Evolutionary conservation across 1,140 invertebrate genomes (phyloP).

Genomic region (Helicoverpa armigera): DNA sequence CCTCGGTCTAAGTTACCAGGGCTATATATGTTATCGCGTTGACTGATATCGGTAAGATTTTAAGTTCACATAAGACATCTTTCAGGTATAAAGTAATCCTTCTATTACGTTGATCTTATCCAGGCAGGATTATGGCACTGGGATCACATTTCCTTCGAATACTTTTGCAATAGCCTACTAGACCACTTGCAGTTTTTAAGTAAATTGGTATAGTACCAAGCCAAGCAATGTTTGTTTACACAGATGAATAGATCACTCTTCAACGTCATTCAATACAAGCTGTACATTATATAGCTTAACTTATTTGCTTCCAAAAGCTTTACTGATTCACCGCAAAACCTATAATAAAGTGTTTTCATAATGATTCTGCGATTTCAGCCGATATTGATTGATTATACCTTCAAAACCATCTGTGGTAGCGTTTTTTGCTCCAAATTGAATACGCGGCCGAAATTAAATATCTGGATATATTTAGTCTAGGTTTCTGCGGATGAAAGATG

Average conservation of each 20-base stretch:
- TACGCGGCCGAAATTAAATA: constrained; percentile 35
- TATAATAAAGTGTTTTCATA: constrained; percentile 46
- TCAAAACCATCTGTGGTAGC: constrained; percentile 46
- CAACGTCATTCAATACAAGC: not conserved
- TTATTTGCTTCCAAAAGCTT: constrained; percentile 14
- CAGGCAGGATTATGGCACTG: no score
- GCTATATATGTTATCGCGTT: no score
- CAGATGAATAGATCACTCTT: no score
- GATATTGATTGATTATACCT: constrained; percentile 51
- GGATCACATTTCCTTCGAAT: no score
- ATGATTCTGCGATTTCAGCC: constrained; percentile 47
- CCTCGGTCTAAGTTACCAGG: no score
- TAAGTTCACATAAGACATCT: no score
- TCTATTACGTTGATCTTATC: no score
- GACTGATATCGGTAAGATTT: no score
- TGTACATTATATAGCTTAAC: not conserved
- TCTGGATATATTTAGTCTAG: constrained; percentile 46
- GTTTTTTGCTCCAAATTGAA: constrained; percentile 45
- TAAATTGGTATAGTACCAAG: no score
- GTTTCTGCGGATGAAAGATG: constrained; percentile 22
- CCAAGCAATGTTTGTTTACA: not conserved
- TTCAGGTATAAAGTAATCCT: no score
- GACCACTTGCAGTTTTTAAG: no score
- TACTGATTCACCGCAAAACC: not conserved
- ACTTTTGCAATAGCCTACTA: no score